Base-by-base conservation (phyloP, 1,140 invertebrate species). In the Latrodectus geometricus region DNA sequence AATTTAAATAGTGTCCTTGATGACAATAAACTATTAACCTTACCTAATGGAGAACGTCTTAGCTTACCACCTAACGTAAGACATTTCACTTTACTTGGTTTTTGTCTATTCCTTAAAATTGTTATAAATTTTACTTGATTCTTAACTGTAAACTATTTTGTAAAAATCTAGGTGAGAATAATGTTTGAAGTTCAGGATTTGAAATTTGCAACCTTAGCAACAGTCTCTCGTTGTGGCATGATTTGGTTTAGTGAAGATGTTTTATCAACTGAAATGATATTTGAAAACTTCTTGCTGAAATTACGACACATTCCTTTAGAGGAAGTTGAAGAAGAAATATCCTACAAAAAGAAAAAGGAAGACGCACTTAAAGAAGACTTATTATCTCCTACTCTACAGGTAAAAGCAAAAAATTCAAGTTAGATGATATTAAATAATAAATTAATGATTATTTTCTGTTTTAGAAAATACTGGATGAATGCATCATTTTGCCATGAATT, bases 181-280 rank as follows among this genome's bases (percentile, higher is more conserved):
- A 99, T 99, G 96, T 99, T 99, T 92, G 99, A 99, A 92, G 97
- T 99, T 3, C 97, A 99, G 94, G 98, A 99, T 92, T 92, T 99
- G 88, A 98, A 98, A 91, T 99, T 98, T 91, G 99, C 99, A 8
- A 99, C 99, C 0, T 92, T 99, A 79, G 99, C 99, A 15, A 99
- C 99, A 0, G 99, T 99, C 0, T 99, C 97, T 15, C 97, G 99
- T 91, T 99, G 99, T 92, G 99, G 99, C 87, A 99, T 99, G 97
- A 97, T 99, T 61, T 99, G 97, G 97, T 99, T 99, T 93, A 97
- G 96, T 8, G 97, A 98, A 92, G 97, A 99, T 92, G 98, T 99
- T 1, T 93, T 99, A 4, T 97, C 97, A 0, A 98, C 97, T 0
- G 98, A 99, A 92, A 99, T 99, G 98, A 97, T 99, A 87, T 99